phyloP scores from a whole-genome alignment of 2,888 invertebrate species.

The Limnephilus rhombicus region DNA sequence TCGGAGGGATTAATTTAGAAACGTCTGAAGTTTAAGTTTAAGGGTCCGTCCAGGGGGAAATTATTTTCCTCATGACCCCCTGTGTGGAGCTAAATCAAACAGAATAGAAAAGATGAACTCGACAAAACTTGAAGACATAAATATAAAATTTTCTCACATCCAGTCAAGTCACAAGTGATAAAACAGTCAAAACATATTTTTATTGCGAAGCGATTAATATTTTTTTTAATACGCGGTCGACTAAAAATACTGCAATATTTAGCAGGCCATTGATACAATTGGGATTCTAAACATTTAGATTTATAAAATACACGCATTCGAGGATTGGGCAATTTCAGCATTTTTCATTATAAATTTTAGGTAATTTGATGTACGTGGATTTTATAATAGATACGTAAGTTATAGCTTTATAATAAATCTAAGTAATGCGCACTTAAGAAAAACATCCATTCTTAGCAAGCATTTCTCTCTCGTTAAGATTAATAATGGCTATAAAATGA shows the following conservation, averaged over 20 bases:
- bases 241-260: not conserved
- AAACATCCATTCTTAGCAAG: not conserved
- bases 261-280: not conserved
- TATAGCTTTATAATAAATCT: not conserved
- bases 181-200: not conserved
- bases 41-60: no score
- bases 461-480: not conserved
- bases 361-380: not conserved
- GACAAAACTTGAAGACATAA: not conserved
- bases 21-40: no score
- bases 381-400: not conserved
- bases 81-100: no score
- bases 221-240: not conserved
- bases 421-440: not conserved
- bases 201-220: not conserved
- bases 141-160: no score
- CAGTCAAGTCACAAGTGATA: not conserved
- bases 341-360: not conserved
- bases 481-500: not conserved
- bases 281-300: not conserved
- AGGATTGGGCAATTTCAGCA: not conserved
- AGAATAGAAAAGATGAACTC: not conserved
- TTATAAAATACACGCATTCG: not conserved
- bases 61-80: no score
- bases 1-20: no score